These are phyloP conservation scores for Calidris pugnax DNA, from an alignment of 2,113 vertebrate species.

Conservation along the genomic window DNA sequence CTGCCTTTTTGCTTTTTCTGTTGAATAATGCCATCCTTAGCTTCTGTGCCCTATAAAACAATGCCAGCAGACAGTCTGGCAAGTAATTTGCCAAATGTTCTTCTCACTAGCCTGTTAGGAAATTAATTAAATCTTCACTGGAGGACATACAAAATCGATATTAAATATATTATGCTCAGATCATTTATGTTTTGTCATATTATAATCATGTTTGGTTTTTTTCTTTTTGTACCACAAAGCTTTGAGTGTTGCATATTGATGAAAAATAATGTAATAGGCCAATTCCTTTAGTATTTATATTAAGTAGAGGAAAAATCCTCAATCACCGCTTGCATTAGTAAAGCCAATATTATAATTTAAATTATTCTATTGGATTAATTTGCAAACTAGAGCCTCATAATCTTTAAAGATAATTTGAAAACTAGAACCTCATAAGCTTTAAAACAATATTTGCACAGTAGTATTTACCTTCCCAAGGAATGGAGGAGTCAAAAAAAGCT, in stretches of 20 bases:
- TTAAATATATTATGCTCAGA: background rate
- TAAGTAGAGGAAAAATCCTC: slow-evolving; percentile 55
- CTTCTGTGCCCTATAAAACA: background rate
- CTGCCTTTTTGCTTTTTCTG: background rate
- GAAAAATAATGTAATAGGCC: slow-evolving; percentile 53
- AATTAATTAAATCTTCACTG: background rate
- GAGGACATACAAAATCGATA: background rate
- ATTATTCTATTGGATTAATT: slow-evolving; percentile 55
- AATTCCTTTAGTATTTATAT: slow-evolving; percentile 40
- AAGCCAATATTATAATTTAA: slow-evolving; percentile 59
- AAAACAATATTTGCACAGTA: slow-evolving; percentile 64
- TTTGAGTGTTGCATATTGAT: slow-evolving; percentile 1
- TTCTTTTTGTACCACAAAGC: background rate
- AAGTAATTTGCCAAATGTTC: background rate
- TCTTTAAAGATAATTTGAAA: slow-evolving; percentile 25
- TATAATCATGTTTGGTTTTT: background rate
- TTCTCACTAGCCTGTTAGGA: background rate
- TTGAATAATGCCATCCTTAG: background rate
- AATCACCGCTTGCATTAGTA: slow-evolving; percentile 58
- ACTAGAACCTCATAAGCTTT: slow-evolving; percentile 56
- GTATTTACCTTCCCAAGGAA: slow-evolving; percentile 50
- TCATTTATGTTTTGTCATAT: background rate
- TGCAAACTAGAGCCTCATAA: slow-evolving; percentile 60
- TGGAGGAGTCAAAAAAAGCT: slow-evolving; percentile 7
- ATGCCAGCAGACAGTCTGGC: background rate